Percentiles rank a stretch among this genome's conserved stretches.
Conservation (phyloP, 2,797 vertebrate genomes). For the Acestrorhynchus altus region DNA sequence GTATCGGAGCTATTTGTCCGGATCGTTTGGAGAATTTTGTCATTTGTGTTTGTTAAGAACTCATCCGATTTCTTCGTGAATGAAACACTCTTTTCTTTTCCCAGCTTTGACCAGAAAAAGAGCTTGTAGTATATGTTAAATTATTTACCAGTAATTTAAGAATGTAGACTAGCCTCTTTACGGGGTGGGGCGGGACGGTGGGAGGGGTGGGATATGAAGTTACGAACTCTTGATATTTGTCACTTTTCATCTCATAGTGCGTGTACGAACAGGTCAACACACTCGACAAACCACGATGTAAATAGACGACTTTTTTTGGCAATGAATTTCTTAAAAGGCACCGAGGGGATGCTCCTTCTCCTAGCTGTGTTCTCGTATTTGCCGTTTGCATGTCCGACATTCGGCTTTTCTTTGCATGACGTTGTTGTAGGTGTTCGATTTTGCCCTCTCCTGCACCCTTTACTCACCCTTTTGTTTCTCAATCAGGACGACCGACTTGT, state of each 20-base stretch:
- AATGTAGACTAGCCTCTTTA: conserved; percentile 91
- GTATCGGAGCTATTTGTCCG: conserved; percentile 35
- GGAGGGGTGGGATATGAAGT: conserved; percentile 41
- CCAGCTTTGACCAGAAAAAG: conserved; percentile 68
- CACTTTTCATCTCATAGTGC: conserved; percentile 77
- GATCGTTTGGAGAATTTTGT: conserved; percentile 73
- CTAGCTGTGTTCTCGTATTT: conserved; percentile 80
- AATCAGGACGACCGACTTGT: conserved; percentile 43
- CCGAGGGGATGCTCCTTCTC: conserved; percentile 73
- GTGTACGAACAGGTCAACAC: conserved; percentile 74
- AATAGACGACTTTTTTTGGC: conserved; percentile 83
- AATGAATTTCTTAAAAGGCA: conserved; percentile 77
- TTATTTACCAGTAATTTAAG: conserved; percentile 88
- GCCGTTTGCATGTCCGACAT: conserved; percentile 85
- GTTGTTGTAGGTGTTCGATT: conserved; percentile 82
- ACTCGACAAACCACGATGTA: conserved; percentile 79
- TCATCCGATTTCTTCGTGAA: conserved; percentile 67
- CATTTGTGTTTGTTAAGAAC: conserved; percentile 75
- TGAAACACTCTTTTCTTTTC: conserved; percentile 70
- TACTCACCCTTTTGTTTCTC: conserved; percentile 44
- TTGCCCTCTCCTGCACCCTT: conserved; percentile 62
- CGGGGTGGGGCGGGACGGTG: conserved; percentile 56
- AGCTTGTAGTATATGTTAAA: conserved; percentile 81
- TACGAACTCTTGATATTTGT: conserved; percentile 84
- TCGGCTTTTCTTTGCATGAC: conserved; percentile 92